Evolutionary conservation across 2,888 invertebrate genomes (phyloP), one percentile per base, ranked within the genome.

Genomic region (Elegia similella): DNA sequence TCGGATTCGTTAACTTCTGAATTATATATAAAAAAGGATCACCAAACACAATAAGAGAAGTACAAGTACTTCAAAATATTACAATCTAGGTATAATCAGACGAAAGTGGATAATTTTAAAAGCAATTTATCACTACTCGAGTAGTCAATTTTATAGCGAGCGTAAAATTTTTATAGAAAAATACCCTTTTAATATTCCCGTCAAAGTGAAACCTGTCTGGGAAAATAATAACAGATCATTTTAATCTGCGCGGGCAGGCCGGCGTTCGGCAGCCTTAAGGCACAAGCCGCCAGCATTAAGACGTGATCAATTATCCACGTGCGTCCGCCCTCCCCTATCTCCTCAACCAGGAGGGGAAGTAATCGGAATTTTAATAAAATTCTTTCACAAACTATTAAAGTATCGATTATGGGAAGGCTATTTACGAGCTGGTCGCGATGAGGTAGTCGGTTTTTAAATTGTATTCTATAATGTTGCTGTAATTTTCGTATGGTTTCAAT

Each of bases 231-330:
- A 78, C 72, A 72, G 75, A 80, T 82, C 72, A 78, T 74, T 78
- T 76, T 79, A 82, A 82, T 82, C 74, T 78, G 67, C 57, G 62
- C 62, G 59, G 65, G 62, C 65, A 52, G 66, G 62, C 50, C 60
- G 59, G 65, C 60, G 63, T 53, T 53, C 62, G 58, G 62, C 60
- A 63, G 62, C 62, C 58, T 13, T 30, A 50, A 62, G 63, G 62
- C 66, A 62, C 62, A 58, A 64, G 64, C 67, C 64, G 63, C 59
- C 56, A 60, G 66, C 70, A 75, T 77, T 73, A 79, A 78, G 79
- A 81, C 77, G 79, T 80, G 80, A 83, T 84, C 84, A 84, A 84
- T 84, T 83, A 83, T 75, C 77, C 68, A 71, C 71, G 73, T 70
- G 71, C 73, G 70, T 70, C 74, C 66, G 68, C 66, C 67, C 63